These are phyloP conservation scores for Dorcus hopei DNA, from an alignment of 2,888 invertebrate genomes.

Conservation along the genomic window DNA sequence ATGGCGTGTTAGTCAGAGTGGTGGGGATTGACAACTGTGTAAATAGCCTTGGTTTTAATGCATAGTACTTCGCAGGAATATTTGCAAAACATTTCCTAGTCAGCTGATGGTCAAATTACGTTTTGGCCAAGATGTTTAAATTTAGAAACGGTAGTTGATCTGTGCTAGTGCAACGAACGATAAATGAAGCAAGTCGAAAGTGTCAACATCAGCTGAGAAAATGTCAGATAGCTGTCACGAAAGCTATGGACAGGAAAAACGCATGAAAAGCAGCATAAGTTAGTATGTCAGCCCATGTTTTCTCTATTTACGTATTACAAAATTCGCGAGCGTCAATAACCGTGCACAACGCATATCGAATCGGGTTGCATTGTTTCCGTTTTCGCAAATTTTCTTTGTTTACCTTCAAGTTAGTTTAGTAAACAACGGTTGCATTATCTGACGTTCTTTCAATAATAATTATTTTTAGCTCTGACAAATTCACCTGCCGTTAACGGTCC, in stretches of 20 bases:
- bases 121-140: conserved; percentile 38
- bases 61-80: conserved; percentile 24
- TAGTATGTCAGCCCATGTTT: conserved; percentile 28
- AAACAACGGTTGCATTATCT: conserved; percentile 12
- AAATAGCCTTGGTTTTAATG: conserved; percentile 27
- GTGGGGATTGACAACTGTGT: conserved; percentile 1
- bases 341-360: conserved; percentile 1
- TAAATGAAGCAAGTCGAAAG: conserved; percentile 12
- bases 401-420: background rate
- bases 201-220: conserved; percentile 44
- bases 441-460: conserved; percentile 7
- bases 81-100: conserved; percentile 40
- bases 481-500: too few species aligned
- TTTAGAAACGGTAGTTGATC: conserved; percentile 21
- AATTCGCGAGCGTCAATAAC: conserved; percentile 17
- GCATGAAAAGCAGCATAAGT: conserved; percentile 35
- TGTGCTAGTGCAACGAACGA: conserved; percentile 8
- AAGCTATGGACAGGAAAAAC: conserved; percentile 37
- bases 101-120: conserved; percentile 36
- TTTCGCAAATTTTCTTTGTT: conserved; percentile 4
- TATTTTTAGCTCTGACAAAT: background rate
- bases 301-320: conserved; percentile 9
- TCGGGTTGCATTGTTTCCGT: conserved; percentile 8
- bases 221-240: conserved; percentile 41
- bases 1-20: too few species aligned